Evolutionary conservation across 2,888 invertebrate genomes (phyloP).

Genomic region (Exocentrus adspersus): DNA sequence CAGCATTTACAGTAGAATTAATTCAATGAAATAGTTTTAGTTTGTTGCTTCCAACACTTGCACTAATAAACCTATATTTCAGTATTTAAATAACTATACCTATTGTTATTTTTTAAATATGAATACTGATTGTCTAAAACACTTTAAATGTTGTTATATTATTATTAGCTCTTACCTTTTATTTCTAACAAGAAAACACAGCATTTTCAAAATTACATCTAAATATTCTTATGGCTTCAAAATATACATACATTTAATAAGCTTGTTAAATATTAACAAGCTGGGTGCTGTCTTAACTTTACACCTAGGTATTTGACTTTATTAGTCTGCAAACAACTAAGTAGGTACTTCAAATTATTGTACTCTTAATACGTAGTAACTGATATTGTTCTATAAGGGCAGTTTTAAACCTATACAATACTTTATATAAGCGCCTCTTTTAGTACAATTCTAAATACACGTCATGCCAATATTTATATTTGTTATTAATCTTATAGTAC

Average conservation of each 20-base stretch:
- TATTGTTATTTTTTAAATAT: not conserved
- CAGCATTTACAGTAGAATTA: too few relatives aligned
- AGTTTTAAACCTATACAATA: slow-evolving; percentile 42
- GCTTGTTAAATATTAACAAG: slow-evolving; percentile 21
- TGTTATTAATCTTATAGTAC: slow-evolving; percentile 26
- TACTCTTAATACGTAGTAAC: slow-evolving; percentile 42
- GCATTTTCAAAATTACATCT: not conserved
- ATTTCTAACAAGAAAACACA: not conserved
- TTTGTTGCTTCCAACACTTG: too few relatives aligned
- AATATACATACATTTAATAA: slow-evolving; percentile 16
- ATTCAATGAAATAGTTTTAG: too few relatives aligned
- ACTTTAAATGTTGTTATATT: slow-evolving; percentile 12
- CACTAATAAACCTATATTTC: too few relatives aligned
- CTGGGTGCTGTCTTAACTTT: slow-evolving; percentile 5
- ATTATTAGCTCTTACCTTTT: slow-evolving; percentile 24
- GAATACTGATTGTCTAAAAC: slow-evolving; percentile 25
- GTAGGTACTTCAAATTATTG: slow-evolving; percentile 32
- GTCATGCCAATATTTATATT: slow-evolving; percentile 15
- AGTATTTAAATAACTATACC: too few relatives aligned
- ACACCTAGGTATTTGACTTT: not conserved
- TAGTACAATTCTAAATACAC: slow-evolving; percentile 16
- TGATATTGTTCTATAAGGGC: slow-evolving; percentile 51
- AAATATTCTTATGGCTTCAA: slow-evolving; percentile 14
- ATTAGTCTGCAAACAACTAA: slow-evolving; percentile 9
- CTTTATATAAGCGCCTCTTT: slow-evolving; percentile 25